Base-by-base conservation (phyloP, 2,797 vertebrate species). In the Benthosema pterotum region DNA sequence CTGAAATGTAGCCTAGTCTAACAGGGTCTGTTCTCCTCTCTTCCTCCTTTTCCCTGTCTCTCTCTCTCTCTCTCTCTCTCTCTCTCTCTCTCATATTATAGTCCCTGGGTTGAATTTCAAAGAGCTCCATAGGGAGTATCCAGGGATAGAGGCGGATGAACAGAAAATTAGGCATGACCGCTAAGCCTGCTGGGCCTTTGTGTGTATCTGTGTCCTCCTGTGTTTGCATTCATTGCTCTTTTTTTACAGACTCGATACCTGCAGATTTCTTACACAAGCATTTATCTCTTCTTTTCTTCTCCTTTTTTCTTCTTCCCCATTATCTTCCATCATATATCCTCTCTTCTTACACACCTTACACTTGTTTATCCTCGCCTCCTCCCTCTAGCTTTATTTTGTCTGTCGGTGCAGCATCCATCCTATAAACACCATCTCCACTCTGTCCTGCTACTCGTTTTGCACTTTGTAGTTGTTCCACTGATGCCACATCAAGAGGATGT, bases 61-160 rank as follows among this genome's bases (percentile, higher is more conserved):
- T 52, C 55, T 15, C 22, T 57, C 67, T 56, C 0, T 22, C 15
- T 16, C 56, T 57, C 17, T 18, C 5, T 49, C 19, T 59, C 46
- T 42, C 60, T 74, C 72, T 74, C 82, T 78, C 38, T 77, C 76
- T 55, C 47, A n/a, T 8, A 15, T 49, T 5, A 16, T n/a, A 17
- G 11, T 18, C 4, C 69, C 69, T 32, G 63, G 74, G 19, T 89
- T 72, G 42, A 58, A 77, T 89, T 85, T 87, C 85, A 87, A 82
- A 87, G 65, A 57, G n/a, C 52, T 73, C 38, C 9, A 52, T 11
- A 2, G 49, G 43, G 63, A 74, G 52, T 4, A 42, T 3, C 47
- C 32, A 0, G 8, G 80, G 82, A 85, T 54, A 76, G 76, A 67
- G 18, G 25, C 59, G 48, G 48, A 42, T 42, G 68, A 70, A 78